These are phyloP conservation scores for Drosophila phalerata DNA, from an alignment of 2,888 invertebrate genomes.

Conservation along the genomic window DNA sequence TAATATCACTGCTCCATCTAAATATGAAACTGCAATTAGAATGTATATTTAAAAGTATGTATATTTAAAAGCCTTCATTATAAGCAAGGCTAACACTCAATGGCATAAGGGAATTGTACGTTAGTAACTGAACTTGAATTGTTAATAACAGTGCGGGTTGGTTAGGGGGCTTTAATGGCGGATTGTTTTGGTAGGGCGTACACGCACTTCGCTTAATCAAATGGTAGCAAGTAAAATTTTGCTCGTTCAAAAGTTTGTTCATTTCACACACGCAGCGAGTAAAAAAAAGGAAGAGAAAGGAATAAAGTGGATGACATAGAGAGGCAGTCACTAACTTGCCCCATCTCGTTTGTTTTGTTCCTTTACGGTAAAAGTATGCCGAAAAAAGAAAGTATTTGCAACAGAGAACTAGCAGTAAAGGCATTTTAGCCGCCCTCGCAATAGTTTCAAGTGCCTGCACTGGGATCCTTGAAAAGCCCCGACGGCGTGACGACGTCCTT, in stretches of 20 bases:
- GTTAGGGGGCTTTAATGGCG: not conserved
- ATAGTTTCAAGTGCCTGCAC: constrained; percentile 59
- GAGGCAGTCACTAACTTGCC: constrained; percentile 12
- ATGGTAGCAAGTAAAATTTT: constrained; percentile 59
- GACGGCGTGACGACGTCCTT: constrained; percentile 57
- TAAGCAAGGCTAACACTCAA: constrained; percentile 6
- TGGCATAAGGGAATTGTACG: constrained; percentile 10
- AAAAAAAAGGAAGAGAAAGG: not conserved
- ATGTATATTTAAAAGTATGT: not conserved
- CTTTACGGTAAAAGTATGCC: constrained; percentile 26
- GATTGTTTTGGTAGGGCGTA: not conserved
- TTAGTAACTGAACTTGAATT: constrained; percentile 47
- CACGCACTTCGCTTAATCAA: constrained; percentile 65
- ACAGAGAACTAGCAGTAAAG: constrained; percentile 56
- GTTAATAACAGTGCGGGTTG: constrained; percentile 6
- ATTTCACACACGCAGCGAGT: constrained; percentile 44
- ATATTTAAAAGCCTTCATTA: constrained; percentile 9
- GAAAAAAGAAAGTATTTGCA: constrained; percentile 48
- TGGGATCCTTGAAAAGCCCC: constrained; percentile 39
- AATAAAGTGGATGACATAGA: not conserved
- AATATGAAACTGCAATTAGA: not conserved
- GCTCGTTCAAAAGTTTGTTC: constrained; percentile 57
- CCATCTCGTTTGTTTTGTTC: constrained; percentile 3
- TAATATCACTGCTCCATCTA: not conserved
- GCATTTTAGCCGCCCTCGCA: constrained; percentile 52